phyloP scores from a whole-genome alignment of 1,140 invertebrate species.

The Trialeurodes vaporariorum region DNA sequence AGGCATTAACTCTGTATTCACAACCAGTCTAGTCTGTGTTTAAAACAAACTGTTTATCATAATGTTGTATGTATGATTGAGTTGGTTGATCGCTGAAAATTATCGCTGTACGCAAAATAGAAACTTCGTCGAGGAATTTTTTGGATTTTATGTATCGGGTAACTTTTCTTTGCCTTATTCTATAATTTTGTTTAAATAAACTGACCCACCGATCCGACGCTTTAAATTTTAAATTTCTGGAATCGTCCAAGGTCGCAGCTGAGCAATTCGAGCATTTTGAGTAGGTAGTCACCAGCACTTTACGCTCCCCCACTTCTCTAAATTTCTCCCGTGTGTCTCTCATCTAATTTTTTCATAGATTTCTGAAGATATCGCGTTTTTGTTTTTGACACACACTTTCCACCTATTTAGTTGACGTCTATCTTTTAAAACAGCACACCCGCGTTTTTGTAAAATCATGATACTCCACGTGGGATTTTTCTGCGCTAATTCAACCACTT shows the following conservation, averaged over 20 bases:
- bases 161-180: not conserved
- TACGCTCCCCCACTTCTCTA: not conserved
- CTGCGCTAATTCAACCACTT: not conserved
- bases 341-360: too few species aligned
- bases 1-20: conserved; percentile 12
- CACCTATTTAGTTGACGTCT: too few species aligned
- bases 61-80: conserved; percentile 13
- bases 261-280: not conserved
- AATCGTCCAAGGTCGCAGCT: not conserved
- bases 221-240: not conserved
- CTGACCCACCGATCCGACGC: not conserved
- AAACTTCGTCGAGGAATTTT: conserved; percentile 7
- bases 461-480: not conserved
- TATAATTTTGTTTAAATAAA: not conserved
- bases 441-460: not conserved
- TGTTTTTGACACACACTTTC: not conserved
- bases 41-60: conserved; percentile 10
- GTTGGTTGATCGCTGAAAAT: too few species aligned
- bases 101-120: conserved; percentile 5
- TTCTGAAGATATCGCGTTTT: not conserved
- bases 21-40: conserved; percentile 20
- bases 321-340: not conserved
- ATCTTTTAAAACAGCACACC: not conserved
- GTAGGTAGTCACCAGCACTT: not conserved
- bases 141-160: conserved; percentile 3